A percentile compares a stretch with the other conserved stretches of the same genome.
These are phyloP conservation scores for Carapus acus DNA, from an alignment of 2,797 vertebrate species.

Conservation along the genomic window DNA sequence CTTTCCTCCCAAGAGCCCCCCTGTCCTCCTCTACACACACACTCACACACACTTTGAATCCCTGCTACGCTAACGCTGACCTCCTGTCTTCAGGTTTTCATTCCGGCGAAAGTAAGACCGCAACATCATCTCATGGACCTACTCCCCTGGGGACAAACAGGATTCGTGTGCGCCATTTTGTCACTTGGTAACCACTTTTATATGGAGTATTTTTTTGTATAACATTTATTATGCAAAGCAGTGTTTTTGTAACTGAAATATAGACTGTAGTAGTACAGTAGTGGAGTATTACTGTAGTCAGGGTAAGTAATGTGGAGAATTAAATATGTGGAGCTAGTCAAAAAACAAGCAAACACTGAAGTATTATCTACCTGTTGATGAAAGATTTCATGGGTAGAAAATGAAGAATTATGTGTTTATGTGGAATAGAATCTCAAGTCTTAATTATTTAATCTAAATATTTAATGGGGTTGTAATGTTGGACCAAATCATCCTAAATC, in stretches of 20 bases:
- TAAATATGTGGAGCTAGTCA: conserved; percentile 4
- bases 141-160: conserved; percentile 32
- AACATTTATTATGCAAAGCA: conserved; percentile 38
- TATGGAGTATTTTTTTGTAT: conserved; percentile 22
- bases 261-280: conserved; percentile 17
- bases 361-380: conserved; percentile 45
- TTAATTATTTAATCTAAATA: too few species aligned
- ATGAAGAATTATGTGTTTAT: too few species aligned
- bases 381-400: too few species aligned
- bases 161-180: conserved; percentile 42
- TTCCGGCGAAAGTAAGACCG: conserved; percentile 66
- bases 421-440: too few species aligned
- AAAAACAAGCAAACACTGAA: conserved; percentile 48
- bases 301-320: conserved; percentile 19
- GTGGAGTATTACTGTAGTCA: not conserved
- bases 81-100: conserved; percentile 70
- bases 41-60: too few species aligned
- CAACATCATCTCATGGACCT: conserved; percentile 14
- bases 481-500: too few species aligned
- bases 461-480: too few species aligned
- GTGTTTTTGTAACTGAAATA: conserved; percentile 39
- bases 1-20: too few species aligned
- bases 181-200: conserved; percentile 40
- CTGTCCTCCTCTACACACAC: too few species aligned
- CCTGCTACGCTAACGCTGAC: too few species aligned